Evolutionary conservation across 2,888 invertebrate species (phyloP), one percentile per base, ranked within the genome.

Genomic region (Invenusta paracnida): DNA sequence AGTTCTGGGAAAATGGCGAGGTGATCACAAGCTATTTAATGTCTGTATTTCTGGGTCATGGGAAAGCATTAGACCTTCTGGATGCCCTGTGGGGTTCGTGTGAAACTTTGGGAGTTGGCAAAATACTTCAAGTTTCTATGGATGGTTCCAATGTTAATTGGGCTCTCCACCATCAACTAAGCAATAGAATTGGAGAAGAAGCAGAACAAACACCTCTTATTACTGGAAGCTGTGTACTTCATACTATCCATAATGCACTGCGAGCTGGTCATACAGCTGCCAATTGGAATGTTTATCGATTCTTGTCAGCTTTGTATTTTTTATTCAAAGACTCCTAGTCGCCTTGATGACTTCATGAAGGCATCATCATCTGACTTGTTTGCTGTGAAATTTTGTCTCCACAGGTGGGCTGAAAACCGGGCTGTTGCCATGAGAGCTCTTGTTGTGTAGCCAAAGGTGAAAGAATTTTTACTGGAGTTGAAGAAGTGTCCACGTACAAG

Each of bases 231-330:
- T 73, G 73, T 73, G 73, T 2, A 73, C 73, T 73, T 73, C 73
- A 73, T n/a, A 73, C 73, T 73, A 73, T 73, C 25, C 73, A 73
- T 73, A 73, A 73, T 73, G 73, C 73, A 73, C 73, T 73, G 73
- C 27, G 23, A 73, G 73, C 73, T 23, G 73, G 73, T 73, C 73
- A 73, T 73, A 73, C 73, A 73, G 73, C 73, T 73, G 27, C 73
- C 27, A 73, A 73, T 73, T 73, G 73, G 25, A 73, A 73, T 73
- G 27, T 73, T 73, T 23, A 73, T 25, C 25, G 73, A 73, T 73
- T 73, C 73, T 73, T 73, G 73, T 73, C 73, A 73, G 73, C 73
- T 73, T 73, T 73, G 73, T 73, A 73, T 73, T 5, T 73, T 73
- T 73, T n/a, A 73, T 73, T 73, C 73, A 73, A 23, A 48, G 5